Conservation (phyloP, 2,888 invertebrate genomes). For the Drosophila pegasa region DNA sequence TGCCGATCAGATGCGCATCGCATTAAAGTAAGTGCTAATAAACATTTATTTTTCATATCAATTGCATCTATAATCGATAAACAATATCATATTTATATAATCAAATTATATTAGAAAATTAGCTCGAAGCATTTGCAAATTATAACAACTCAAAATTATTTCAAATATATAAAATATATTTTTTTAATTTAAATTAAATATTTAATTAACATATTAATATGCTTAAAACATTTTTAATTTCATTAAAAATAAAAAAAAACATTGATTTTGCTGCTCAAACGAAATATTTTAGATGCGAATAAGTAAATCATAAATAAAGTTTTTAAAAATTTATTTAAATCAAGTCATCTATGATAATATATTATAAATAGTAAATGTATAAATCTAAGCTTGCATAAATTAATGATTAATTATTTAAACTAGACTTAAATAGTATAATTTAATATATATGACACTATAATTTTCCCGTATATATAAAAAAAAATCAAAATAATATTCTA, state of each 20-base stretch:
- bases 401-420: too few species aligned
- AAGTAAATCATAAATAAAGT: too few species aligned
- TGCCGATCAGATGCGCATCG: conserved; percentile 83
- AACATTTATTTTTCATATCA: not conserved
- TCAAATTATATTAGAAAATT: not conserved
- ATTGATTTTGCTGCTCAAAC: too few species aligned
- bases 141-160: not conserved
- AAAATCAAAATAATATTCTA: not conserved
- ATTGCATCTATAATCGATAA: not conserved
- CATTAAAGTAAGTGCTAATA: conserved; percentile 76
- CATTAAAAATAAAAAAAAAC: not conserved
- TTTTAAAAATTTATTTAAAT: too few species aligned
- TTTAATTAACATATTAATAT: too few species aligned
- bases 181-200: not conserved
- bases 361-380: too few species aligned
- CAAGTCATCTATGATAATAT: too few species aligned
- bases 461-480: too few species aligned
- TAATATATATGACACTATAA: not conserved
- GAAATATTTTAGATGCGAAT: too few species aligned
- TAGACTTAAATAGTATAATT: too few species aligned
- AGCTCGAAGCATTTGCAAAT: not conserved
- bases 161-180: not conserved
- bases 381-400: too few species aligned
- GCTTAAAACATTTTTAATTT: not conserved
- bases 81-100: not conserved